Conservation (phyloP, 2,888 invertebrate genomes). For the Frankliniella fusca region DNA sequence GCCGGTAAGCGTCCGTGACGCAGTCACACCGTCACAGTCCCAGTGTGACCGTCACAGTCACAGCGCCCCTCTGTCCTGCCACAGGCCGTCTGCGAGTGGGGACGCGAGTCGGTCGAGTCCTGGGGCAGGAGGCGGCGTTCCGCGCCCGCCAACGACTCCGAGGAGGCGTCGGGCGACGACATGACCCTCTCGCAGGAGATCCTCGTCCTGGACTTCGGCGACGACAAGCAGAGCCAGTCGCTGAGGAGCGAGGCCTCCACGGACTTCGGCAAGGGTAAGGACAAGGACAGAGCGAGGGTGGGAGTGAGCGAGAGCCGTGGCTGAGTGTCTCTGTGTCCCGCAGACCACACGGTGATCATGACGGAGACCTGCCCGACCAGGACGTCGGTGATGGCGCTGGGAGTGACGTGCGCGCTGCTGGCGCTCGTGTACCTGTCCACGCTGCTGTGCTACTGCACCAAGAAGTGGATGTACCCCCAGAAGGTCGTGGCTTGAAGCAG, state of each 20-base stretch:
- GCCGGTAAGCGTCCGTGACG: constrained; percentile 59
- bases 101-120: constrained; percentile 82
- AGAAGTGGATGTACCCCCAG: constrained; percentile 81
- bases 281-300: too few relatives aligned
- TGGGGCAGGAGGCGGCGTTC: constrained; percentile 87
- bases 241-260: constrained; percentile 68
- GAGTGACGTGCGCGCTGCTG: constrained; percentile 85
- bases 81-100: constrained; percentile 86
- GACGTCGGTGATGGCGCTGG: constrained; percentile 82
- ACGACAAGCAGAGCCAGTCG: constrained; percentile 79
- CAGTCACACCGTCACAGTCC: neutral
- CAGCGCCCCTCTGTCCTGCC: too few relatives aligned
- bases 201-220: constrained; percentile 86
- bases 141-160: constrained; percentile 54
- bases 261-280: constrained; percentile 67
- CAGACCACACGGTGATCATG: constrained; percentile 86
- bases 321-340: constrained; percentile 35
- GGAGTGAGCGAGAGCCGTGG: too few relatives aligned
- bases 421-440: constrained; percentile 86
- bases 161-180: constrained; percentile 64
- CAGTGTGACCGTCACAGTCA: too few relatives aligned
- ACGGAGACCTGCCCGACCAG: constrained; percentile 89
- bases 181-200: constrained; percentile 95
- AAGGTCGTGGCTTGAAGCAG: constrained; percentile 66
- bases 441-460: constrained; percentile 88